Evolutionary conservation across 1,140 invertebrate species (phyloP), one percentile per base, ranked within the genome.

Genomic region (Stegodyphus mimosarum): DNA sequence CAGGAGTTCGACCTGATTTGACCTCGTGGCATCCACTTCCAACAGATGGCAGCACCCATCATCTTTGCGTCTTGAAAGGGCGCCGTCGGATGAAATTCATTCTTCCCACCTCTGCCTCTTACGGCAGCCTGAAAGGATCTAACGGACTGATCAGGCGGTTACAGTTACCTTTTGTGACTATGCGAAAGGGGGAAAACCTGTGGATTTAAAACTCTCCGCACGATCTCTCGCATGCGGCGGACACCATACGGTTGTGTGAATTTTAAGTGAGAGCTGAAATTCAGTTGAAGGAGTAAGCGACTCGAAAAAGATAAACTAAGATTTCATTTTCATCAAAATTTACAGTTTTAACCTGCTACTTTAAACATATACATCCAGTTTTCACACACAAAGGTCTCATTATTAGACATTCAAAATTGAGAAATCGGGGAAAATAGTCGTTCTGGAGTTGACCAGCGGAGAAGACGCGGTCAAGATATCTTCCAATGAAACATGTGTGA

Each of bases 381-480:
- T 10, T 2, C 9, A 9, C 15, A 10, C 15, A 60, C 5, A 10
- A 15, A 10, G 5, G 5, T 9, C 9, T 60, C 5, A 15, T 60
- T 60, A 60, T 5, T 60, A 10, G 5, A 60, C 76, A 60, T 84
- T 50, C 81, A 84, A 84, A 76, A 84, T 84, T 84, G 81, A 84
- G 81, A 84, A 84, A 52, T 75, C 81, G 63, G 81, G 81, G 64
- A 84, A 84, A 74, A 84, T 84, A 53, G 81, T 84, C 63, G 81
- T 84, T 75, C 81, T 84, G 81, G 81, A 84, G 81, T 49, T 84
- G 50, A 84, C 81, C 17, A 84, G 81, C 60, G 64, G 63, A 11
- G 81, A 84, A 53, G 81, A 84, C 18, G 63, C 81, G 17, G 63
- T 84, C 50, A 84, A 84, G 60, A 71, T 84, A n/a, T 84, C 81